Conservation (phyloP, 2,888 invertebrate genomes). For the Aleiodes leptofemur region DNA sequence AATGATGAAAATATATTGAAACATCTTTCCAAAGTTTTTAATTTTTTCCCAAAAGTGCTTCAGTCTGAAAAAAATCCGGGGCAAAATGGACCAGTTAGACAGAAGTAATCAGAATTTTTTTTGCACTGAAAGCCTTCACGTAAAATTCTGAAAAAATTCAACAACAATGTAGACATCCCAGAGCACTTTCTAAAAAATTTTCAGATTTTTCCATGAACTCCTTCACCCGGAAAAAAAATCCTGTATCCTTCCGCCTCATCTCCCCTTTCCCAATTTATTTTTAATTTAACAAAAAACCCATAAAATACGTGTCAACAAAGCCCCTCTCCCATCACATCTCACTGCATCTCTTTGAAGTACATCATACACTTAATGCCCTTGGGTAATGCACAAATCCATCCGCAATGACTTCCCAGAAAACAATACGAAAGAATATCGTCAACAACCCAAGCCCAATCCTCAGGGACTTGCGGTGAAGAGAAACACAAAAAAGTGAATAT, state of each 20-base stretch:
- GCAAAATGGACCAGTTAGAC: no score
- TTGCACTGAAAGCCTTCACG: no score
- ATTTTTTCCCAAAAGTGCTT: no score
- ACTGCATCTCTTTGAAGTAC: conserved; percentile 26
- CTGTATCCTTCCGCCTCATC: background rate
- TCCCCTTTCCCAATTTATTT: background rate
- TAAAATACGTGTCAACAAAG: conserved; percentile 21
- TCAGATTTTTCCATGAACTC: no score
- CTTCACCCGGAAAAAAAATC: background rate
- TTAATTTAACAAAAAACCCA: background rate
- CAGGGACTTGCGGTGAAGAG: background rate
- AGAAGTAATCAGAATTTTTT: no score
- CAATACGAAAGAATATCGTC: conserved; percentile 15
- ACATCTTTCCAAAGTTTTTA: no score
- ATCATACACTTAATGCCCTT: conserved; percentile 14
- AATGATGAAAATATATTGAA: no score
- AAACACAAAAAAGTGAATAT: conserved; percentile 3
- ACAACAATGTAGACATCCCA: no score
- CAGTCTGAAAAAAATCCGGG: no score
- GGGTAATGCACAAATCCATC: conserved; percentile 13
- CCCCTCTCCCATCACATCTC: conserved; percentile 4
- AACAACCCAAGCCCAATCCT: background rate
- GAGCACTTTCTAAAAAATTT: no score
- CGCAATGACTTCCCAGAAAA: conserved; percentile 10
- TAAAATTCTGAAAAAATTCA: no score